A percentile compares a stretch with the other conserved stretches of the same genome.
Evolutionary conservation across 1,140 invertebrate species (phyloP).

Genomic region (Bombus turneri): DNA sequence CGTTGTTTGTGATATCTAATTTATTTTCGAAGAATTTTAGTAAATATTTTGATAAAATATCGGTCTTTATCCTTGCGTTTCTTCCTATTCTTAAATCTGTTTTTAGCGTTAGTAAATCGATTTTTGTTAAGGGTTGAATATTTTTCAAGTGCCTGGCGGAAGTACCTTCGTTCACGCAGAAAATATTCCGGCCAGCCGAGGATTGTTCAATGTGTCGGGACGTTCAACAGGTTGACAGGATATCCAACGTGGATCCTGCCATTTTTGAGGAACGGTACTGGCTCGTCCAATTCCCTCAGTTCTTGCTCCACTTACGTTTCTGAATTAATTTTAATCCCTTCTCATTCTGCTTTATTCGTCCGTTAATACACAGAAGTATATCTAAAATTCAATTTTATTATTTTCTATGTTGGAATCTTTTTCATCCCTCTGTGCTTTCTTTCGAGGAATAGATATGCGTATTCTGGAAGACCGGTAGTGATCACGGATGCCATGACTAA

Average conservation of each 20-base stretch:
- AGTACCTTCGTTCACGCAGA: conserved; percentile 84
- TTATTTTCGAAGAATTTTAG: no score
- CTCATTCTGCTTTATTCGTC: background rate
- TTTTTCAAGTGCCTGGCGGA: conserved; percentile 84
- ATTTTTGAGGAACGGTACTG: conserved; percentile 86
- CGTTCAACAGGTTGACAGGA: conserved; percentile 85
- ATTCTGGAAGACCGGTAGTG: conserved; percentile 91
- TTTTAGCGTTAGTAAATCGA: background rate
- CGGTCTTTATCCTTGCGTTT: no score
- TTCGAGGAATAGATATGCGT: conserved; percentile 85
- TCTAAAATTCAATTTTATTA: no score
- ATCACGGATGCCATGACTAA: conserved; percentile 89
- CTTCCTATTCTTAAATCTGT: background rate
- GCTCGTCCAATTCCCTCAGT: background rate
- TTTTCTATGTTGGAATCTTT: background rate
- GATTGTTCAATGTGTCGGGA: conserved; percentile 88
- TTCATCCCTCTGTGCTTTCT: background rate
- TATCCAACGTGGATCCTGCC: conserved; percentile 85
- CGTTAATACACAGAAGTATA: background rate
- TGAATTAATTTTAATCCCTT: background rate
- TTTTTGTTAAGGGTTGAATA: background rate
- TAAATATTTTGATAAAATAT: background rate
- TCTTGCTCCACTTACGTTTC: background rate
- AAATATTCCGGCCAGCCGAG: conserved; percentile 88
- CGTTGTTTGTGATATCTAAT: no score